phyloP scores from a whole-genome alignment of 1,140 invertebrate genomes.

The Melitaea cinxia region DNA sequence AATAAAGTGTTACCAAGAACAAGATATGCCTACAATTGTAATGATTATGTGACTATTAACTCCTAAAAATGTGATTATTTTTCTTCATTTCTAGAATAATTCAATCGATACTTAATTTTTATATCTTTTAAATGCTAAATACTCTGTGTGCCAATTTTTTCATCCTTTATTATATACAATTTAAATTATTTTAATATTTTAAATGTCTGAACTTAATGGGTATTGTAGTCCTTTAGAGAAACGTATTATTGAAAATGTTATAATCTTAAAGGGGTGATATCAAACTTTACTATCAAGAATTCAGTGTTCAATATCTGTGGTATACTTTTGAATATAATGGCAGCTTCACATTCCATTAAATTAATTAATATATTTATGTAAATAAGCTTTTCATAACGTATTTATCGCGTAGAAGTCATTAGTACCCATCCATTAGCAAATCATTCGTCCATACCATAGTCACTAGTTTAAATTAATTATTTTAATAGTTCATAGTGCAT shows the following conservation, averaged over 20 bases:
- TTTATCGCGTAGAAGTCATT: slow-evolving; percentile 45
- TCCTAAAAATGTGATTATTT: too few relatives aligned
- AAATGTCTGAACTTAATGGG: slow-evolving; percentile 12
- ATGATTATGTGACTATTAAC: too few relatives aligned
- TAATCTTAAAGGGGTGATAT: slow-evolving; percentile 22
- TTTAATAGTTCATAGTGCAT: slow-evolving; percentile 43
- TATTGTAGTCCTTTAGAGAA: not conserved
- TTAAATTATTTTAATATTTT: slow-evolving; percentile 12
- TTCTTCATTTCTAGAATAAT: too few relatives aligned
- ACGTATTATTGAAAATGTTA: not conserved
- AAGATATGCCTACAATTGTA: too few relatives aligned
- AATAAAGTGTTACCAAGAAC: not conserved
- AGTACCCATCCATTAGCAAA: slow-evolving; percentile 61
- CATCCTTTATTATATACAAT: slow-evolving; percentile 26
- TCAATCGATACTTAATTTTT: too few relatives aligned
- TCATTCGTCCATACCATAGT: slow-evolving; percentile 79
- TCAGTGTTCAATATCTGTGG: slow-evolving; percentile 59
- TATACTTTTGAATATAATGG: slow-evolving; percentile 28
- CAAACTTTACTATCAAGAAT: slow-evolving; percentile 33
- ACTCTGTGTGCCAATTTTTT: slow-evolving; percentile 38
- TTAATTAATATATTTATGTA: slow-evolving; percentile 47
- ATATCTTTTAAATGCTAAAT: slow-evolving; percentile 20
- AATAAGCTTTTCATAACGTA: slow-evolving; percentile 46
- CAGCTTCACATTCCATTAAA: slow-evolving; percentile 51
- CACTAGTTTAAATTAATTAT: slow-evolving; percentile 59